Base-by-base conservation (phyloP, 2,113 vertebrate species). In the Microcebus murinus region DNA sequence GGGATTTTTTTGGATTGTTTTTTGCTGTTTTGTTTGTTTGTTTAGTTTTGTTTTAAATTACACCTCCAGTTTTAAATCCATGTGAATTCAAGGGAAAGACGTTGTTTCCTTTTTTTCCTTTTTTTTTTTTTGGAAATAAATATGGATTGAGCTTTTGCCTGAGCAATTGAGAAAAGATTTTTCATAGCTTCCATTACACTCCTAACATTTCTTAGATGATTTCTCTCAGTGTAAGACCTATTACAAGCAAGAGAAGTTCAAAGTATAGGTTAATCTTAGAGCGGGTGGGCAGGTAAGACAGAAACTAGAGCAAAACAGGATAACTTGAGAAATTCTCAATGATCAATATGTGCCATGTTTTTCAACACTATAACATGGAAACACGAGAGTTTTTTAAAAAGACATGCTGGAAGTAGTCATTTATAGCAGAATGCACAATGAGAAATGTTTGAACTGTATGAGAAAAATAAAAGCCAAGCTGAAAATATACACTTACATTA, bases 401-500 rank as follows among this genome's bases (percentile, higher is more conserved):
- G 57, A 90, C 11, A 39, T 84, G 36, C 87, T 88, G 36, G 59
- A 91, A 95, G 48, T 34, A 85, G 25, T 95, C 96, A 96, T 94
- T 93, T 94, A 91, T 90, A 77, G 74, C 48, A 92, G 61, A 86
- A 87, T 18, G 65, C 91, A 88, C 80, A 63, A 84, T 91, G 50
- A 57, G 73, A 95, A 93, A 82, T 71, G 57, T 90, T 94, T 94
- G 90, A 93, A 94, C 86, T 90, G 15, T 31, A n/a, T 83, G 84
- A 52, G 42, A 96, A 96, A 80, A 67, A 84, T 31, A 86, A 91
- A 91, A 95, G 73, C 61, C 63, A 91, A 80, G 68, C 81, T 95
- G 91, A 95, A 97, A 97, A 97, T 98, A 52, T 77, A 87, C n/a
- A 93, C 90, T 93, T 95, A 63, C 39, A 57, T 57, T 52, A 82